Conservation (phyloP, 2,888 invertebrate genomes). For the Drosophila suboccidentalis region DNA sequence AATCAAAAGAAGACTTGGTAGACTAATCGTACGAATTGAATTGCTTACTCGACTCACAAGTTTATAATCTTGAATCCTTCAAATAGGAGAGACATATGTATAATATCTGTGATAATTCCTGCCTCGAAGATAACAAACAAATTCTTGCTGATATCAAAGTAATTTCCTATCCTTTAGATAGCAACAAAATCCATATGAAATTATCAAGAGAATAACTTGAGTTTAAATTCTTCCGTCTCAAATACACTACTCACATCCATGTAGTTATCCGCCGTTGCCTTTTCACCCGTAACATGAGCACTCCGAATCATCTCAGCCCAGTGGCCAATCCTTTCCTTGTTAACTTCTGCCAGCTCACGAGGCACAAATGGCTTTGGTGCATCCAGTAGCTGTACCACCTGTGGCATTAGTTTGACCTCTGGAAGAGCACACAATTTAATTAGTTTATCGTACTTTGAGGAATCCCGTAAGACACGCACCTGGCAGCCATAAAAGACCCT, state of each 20-base stretch:
- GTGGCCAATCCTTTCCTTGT: constrained; percentile 57
- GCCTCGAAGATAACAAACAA: too few species aligned
- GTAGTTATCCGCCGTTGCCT: constrained; percentile 77
- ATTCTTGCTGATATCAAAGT: background rate
- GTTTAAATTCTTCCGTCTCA: too few species aligned
- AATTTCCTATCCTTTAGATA: too few species aligned
- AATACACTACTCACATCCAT: constrained; percentile 72
- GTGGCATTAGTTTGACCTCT: constrained; percentile 66
- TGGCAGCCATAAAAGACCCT: constrained; percentile 80
- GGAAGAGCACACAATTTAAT: background rate
- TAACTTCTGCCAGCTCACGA: constrained; percentile 70
- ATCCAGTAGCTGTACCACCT: constrained; percentile 67
- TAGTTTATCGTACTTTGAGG: too few species aligned
- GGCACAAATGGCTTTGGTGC: constrained; percentile 73
- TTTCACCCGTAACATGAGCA: constrained; percentile 74
- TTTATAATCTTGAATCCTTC: too few species aligned
- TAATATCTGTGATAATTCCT: too few species aligned
- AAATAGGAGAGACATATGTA: too few species aligned
- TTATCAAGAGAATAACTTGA: too few species aligned
- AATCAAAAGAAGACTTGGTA: too few species aligned
- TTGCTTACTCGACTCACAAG: too few species aligned
- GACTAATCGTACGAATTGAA: too few species aligned
- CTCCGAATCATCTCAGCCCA: constrained; percentile 75
- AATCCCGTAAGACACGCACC: constrained; percentile 49
- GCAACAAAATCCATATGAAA: too few species aligned